Evolutionary conservation across 1,140 invertebrate genomes (phyloP), one percentile per base, ranked within the genome.

Genomic region (Globodera ellingtonae): DNA sequence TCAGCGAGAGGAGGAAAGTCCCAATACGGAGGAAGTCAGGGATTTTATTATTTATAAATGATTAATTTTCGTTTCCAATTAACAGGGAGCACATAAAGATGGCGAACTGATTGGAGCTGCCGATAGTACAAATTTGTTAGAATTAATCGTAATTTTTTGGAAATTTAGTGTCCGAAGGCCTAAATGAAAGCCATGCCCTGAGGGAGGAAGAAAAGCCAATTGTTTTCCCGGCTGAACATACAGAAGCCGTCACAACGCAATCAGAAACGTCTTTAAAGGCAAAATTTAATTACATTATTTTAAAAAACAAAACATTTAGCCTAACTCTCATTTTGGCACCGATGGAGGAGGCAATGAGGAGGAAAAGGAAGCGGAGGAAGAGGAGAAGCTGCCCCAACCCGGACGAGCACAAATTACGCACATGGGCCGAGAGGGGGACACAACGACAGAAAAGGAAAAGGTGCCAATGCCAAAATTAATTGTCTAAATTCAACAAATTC

Each of bases 371-470:
- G 24, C 35, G 35, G 35, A 46, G 6, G 59, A 77, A 15, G 75
- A 62, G 10, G 24, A 48, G 48, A 69, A 35, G 9, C 35, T 77
- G 24, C 75, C 62, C 0, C 9, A 47, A 48, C 75, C 75, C 18
- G 62, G 21, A 77, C 65, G 69, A 8, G 75, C 75, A 67, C 75
- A 46, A 4, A 77, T 77, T 21, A 65, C 65, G 35, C 75, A 77
- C 10, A 70, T 77, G 75, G 47, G 75, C 56, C 65, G n/a, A 18
- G 62, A 35, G 24, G 75, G 69, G 52, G 75, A 66, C 21, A 24
- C 7, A 18, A 47, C 21, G 21, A 0, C 13, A 24, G 56, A 76
- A 18, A 67, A 76, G 18, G 15, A 35, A 46, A 48, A 46, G 67
- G 44, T 65, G 18, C 44, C 24, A 8, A 46, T 66, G 4, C 10